Percentiles rank a stretch among this genome's conserved stretches.
Evolutionary conservation across 2,797 vertebrate genomes (phyloP).

Genomic region (Pipistrellus pygmaeus): DNA sequence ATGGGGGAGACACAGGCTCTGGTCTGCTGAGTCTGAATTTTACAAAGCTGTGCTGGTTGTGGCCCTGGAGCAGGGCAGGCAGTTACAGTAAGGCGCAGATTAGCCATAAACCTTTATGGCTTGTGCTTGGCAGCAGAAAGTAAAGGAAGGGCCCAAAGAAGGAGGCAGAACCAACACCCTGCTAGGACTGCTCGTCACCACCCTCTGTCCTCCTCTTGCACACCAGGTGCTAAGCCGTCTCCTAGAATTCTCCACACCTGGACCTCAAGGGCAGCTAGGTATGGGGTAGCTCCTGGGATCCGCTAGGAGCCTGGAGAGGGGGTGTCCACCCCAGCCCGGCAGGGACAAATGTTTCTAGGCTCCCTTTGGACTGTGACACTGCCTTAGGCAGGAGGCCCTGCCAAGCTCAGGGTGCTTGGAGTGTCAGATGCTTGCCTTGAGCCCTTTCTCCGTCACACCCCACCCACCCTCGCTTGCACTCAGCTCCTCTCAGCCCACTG

Average conservation of each 20-base stretch:
- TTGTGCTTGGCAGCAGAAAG: neutral
- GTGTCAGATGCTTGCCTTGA: neutral
- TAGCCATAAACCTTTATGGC: neutral
- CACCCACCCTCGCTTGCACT: neutral
- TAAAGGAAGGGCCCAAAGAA: neutral
- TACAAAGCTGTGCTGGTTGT: no score
- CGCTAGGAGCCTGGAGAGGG: neutral
- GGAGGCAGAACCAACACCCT: neutral
- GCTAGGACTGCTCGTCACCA: neutral
- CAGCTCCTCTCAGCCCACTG: neutral
- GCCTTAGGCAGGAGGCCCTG: neutral
- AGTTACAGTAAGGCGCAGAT: rapidly evolving
- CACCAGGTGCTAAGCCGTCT: neutral
- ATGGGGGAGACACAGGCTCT: neutral
- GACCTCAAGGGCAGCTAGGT: no score
- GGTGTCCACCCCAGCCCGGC: neutral
- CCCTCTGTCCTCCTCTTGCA: neutral
- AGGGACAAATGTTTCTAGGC: rapidly evolving
- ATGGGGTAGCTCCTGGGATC: neutral
- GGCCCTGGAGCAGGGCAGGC: neutral
- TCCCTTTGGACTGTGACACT: neutral
- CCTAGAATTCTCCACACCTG: neutral
- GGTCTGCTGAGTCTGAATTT: neutral
- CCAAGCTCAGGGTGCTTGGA: neutral
- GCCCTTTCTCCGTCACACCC: neutral